A percentile compares a stretch with the other conserved stretches of the same genome.
Evolutionary conservation across 1,140 invertebrate species (phyloP).

Genomic region (Bathynomus jamesi): DNA sequence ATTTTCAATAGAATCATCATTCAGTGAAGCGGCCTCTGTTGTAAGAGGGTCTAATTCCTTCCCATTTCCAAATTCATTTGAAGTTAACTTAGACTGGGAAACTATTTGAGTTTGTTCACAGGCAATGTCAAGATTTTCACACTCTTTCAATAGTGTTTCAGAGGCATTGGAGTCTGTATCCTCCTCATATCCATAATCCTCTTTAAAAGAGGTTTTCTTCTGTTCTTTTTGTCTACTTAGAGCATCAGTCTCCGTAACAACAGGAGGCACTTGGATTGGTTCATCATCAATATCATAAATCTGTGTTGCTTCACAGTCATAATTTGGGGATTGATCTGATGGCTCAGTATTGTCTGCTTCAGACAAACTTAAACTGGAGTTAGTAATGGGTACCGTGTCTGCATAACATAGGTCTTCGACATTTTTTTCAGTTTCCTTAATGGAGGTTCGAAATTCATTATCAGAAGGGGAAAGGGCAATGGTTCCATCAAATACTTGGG

Average conservation of each 20-base stretch:
- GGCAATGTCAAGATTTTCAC: background rate
- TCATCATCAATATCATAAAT: background rate
- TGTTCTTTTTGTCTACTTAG: background rate
- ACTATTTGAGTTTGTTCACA: background rate
- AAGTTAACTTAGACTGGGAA: background rate
- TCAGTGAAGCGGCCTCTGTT: background rate
- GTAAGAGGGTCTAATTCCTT: too few species aligned
- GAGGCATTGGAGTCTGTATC: background rate
- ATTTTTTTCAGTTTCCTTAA: too few species aligned
- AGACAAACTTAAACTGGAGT: too few species aligned
- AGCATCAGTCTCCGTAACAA: background rate
- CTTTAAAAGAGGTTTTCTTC: background rate
- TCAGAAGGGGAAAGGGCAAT: too few species aligned
- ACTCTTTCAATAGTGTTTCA: background rate
- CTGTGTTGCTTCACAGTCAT: background rate
- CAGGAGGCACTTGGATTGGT: background rate
- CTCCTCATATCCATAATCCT: background rate
- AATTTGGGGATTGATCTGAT: too few species aligned
- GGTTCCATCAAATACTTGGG: background rate
- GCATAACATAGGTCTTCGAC: too few species aligned
- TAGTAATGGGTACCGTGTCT: too few species aligned
- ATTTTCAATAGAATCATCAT: too few species aligned
- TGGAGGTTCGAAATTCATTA: too few species aligned
- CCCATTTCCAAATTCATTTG: background rate
- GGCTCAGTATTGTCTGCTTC: too few species aligned